These are phyloP conservation scores for Acanthosepion lycidas DNA, from an alignment of 2,888 invertebrate genomes.

Conservation along the genomic window DNA sequence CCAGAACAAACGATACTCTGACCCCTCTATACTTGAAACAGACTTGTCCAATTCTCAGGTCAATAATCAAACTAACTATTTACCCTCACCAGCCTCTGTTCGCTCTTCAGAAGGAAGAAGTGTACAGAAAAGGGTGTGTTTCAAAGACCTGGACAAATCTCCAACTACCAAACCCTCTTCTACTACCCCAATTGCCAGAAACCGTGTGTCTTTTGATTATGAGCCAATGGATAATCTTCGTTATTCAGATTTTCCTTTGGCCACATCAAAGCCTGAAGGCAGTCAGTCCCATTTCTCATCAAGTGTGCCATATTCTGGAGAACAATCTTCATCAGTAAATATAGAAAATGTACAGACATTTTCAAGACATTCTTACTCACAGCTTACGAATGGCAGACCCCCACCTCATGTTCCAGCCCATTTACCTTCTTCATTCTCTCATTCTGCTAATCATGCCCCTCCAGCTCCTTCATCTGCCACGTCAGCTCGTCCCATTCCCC, in stretches of 20 bases:
- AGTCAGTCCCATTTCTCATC: neutral
- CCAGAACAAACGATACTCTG: neutral
- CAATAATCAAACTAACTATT: conserved; percentile 8
- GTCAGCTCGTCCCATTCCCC: neutral
- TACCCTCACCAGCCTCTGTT: neutral
- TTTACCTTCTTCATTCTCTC: neutral
- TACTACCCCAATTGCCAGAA: neutral
- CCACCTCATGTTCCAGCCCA: neutral
- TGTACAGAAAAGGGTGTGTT: conserved; percentile 42
- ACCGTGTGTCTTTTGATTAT: neutral
- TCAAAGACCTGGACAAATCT: neutral
- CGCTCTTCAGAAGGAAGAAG: neutral
- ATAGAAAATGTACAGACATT: neutral
- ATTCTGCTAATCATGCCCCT: neutral
- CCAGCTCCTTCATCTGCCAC: neutral
- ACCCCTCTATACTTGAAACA: neutral
- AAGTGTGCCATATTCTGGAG: neutral
- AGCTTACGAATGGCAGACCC: conserved; percentile 8
- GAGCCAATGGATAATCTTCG: conserved; percentile 8
- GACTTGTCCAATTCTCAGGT: neutral
- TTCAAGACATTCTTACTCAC: conserved; percentile 8
- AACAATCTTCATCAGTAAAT: conserved; percentile 33
- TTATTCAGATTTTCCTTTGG: conserved; percentile 1
- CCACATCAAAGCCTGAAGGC: neutral
- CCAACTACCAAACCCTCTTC: neutral